Evolutionary conservation across 2,113 vertebrate species (phyloP).

Genomic region (Halcyon malimbica): DNA sequence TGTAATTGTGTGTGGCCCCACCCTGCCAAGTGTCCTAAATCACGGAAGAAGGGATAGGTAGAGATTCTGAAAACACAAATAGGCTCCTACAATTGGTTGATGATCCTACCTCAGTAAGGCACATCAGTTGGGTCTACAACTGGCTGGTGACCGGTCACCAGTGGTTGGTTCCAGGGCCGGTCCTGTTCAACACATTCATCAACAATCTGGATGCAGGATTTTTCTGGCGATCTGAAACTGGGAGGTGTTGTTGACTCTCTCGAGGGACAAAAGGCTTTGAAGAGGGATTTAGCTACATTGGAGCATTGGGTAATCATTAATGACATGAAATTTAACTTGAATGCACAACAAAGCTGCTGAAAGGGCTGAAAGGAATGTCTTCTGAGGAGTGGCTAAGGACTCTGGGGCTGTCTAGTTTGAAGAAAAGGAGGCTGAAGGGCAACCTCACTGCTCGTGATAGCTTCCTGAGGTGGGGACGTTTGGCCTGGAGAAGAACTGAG

Average conservation of each 20-base stretch:
- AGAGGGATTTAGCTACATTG: background rate
- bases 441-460: too few species aligned
- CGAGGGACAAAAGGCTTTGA: background rate
- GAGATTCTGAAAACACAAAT: background rate
- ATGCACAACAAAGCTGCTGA: too few species aligned
- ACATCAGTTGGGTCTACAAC: background rate
- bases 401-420: too few species aligned
- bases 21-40: background rate
- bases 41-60: background rate
- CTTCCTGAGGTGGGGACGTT: too few species aligned
- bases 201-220: background rate
- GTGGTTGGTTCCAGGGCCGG: background rate
- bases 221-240: background rate
- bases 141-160: background rate
- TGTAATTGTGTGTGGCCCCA: background rate
- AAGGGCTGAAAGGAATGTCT: too few species aligned
- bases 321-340: background rate
- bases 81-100: background rate
- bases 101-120: background rate
- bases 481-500: too few species aligned
- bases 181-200: background rate
- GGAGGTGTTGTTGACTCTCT: background rate
- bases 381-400: too few species aligned
- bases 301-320: background rate
- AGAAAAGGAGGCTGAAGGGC: too few species aligned